These are phyloP conservation scores for Drosophila repleta DNA, from an alignment of 1,140 invertebrate genomes.

Conservation along the genomic window DNA sequence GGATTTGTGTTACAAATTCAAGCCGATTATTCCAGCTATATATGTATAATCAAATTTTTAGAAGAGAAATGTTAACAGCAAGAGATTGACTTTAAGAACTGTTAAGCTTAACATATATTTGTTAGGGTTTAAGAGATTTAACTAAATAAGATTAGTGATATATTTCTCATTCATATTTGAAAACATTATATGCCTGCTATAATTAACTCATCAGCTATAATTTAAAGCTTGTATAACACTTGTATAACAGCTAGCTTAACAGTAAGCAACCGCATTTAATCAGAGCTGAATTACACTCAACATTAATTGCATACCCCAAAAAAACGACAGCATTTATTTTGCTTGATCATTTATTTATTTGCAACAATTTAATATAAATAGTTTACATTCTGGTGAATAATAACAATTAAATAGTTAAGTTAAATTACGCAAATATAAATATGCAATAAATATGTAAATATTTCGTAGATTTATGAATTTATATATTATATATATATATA, in stretches of 20 bases:
- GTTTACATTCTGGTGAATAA: background rate
- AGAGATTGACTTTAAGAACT: too few species aligned
- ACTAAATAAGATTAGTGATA: too few species aligned
- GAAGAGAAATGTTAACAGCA: too few species aligned
- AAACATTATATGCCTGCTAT: too few species aligned
- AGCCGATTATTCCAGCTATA: too few species aligned
- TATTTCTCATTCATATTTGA: too few species aligned
- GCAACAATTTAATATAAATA: slow-evolving; percentile 1
- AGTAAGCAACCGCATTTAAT: background rate
- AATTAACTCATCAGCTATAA: too few species aligned
- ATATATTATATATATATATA: background rate
- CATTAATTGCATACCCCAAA: background rate
- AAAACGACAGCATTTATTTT: background rate
- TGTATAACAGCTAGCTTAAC: background rate
- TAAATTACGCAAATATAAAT: background rate
- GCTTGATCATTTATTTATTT: too few species aligned
- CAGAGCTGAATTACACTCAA: background rate
- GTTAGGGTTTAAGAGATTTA: too few species aligned
- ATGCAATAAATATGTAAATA: slow-evolving; percentile 6
- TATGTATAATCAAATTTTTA: too few species aligned
- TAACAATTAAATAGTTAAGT: background rate
- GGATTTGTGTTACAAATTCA: too few species aligned
- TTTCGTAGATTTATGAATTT: slow-evolving; percentile 24
- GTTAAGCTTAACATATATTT: too few species aligned
- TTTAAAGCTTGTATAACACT: background rate